Conservation (phyloP, 2,797 vertebrate species). For the Luscinia luscinia region DNA sequence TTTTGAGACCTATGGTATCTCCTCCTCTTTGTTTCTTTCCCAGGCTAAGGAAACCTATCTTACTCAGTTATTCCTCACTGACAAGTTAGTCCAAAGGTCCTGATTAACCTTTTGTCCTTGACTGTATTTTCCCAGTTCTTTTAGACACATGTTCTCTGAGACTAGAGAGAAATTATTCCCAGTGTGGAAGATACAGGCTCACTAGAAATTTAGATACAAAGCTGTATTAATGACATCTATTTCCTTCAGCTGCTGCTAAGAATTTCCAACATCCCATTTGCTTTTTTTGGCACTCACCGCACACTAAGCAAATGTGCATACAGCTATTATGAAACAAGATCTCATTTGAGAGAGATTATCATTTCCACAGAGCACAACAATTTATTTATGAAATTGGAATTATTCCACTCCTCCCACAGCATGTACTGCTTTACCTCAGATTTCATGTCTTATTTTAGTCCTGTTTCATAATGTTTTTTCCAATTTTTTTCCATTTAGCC, state of each 20-base stretch:
- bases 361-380: not conserved
- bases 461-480: not conserved
- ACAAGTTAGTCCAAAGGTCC: not conserved
- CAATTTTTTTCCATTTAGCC: not conserved
- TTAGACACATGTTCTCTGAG: not conserved
- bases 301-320: not conserved
- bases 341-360: not conserved
- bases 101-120: not conserved
- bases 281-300: not conserved
- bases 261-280: not conserved
- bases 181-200: not conserved
- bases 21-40: not conserved
- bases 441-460: not conserved
- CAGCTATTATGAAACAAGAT: not conserved
- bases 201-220: not conserved
- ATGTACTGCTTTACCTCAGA: not conserved
- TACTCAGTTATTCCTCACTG: not conserved
- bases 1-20: not conserved
- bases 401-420: not conserved
- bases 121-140: not conserved
- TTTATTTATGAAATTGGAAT: not conserved
- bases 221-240: not conserved
- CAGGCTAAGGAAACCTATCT: not conserved
- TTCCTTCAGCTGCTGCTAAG: not conserved
- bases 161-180: not conserved